A percentile compares a stretch with the other conserved stretches of the same genome.
Conservation (phyloP, 2,797 vertebrate species). For the Nannoperca obscura region DNA sequence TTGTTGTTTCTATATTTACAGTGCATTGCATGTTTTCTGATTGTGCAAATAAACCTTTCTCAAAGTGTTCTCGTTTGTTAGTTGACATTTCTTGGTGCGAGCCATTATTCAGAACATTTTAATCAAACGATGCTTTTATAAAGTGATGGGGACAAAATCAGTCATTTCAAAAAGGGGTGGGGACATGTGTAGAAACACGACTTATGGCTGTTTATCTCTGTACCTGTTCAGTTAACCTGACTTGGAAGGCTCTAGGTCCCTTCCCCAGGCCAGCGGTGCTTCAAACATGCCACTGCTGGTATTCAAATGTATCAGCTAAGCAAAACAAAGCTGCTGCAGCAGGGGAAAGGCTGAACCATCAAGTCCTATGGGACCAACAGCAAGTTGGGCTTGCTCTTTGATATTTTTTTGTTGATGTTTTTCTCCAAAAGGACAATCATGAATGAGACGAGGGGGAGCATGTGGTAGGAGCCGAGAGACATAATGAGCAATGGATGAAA, state of each 20-base stretch:
- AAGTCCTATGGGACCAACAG: neutral
- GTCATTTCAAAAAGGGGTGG: too few relatives aligned
- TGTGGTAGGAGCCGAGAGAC: neutral
- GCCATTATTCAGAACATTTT: too few relatives aligned
- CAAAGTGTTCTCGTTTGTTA: too few relatives aligned
- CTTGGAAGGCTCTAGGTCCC: neutral
- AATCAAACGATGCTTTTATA: too few relatives aligned
- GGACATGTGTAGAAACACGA: too few relatives aligned
- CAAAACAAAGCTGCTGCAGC: neutral
- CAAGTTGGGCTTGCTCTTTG: neutral
- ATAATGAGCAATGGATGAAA: slow-evolving; percentile 8
- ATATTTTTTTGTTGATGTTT: slow-evolving; percentile 1
- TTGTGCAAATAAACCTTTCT: too few relatives aligned
- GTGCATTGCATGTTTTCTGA: too few relatives aligned
- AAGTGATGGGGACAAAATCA: too few relatives aligned
- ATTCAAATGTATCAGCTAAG: neutral
- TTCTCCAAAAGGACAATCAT: neutral
- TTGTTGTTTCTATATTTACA: too few relatives aligned
- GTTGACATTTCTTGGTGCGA: too few relatives aligned
- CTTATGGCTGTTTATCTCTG: neutral
- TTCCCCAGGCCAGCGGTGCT: neutral
- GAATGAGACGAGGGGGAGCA: neutral
- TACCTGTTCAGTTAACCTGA: neutral
- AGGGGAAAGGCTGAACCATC: neutral
- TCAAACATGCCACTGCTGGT: neutral